Percentiles rank a stretch among this genome's conserved stretches.
These are phyloP conservation scores for Acanthoscelides obtectus DNA, from an alignment of 2,888 invertebrate species.

Conservation along the genomic window DNA sequence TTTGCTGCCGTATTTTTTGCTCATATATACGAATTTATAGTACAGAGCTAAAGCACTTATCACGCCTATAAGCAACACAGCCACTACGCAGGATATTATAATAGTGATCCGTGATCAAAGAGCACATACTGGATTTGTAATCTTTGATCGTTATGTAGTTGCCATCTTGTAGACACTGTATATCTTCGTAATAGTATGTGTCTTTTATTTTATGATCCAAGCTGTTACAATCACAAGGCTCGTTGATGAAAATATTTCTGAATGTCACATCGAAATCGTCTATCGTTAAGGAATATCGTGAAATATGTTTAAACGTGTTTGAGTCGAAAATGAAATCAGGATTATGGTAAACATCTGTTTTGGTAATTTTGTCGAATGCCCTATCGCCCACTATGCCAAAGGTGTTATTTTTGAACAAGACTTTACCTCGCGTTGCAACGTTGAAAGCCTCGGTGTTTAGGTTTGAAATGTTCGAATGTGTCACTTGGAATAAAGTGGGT, in stretches of 20 bases:
- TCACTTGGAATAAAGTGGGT: conserved; percentile 59
- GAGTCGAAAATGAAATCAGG: conserved; percentile 57
- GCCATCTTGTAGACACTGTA: conserved; percentile 36
- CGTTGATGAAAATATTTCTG: conserved; percentile 56
- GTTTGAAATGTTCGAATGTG: conserved; percentile 54
- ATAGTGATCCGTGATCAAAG: conserved; percentile 35
- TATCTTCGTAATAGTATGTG: conserved; percentile 32
- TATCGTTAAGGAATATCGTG: conserved; percentile 55
- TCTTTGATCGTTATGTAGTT: conserved; percentile 33
- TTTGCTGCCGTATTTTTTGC: conserved; percentile 39
- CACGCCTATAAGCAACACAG: conserved; percentile 49
- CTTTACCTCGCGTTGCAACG: conserved; percentile 56
- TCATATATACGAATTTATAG: conserved; percentile 42
- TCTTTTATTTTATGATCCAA: conserved; percentile 31
- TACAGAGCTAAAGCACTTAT: conserved; percentile 42
- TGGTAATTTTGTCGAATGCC: conserved; percentile 59
- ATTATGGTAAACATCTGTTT: conserved; percentile 47
- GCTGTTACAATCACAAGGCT: conserved; percentile 54
- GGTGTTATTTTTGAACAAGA: conserved; percentile 62
- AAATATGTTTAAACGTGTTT: conserved; percentile 56
- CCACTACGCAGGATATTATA: conserved; percentile 44
- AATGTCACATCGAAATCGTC: conserved; percentile 55
- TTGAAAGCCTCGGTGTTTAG: conserved; percentile 65
- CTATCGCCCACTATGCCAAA: conserved; percentile 56
- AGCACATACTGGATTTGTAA: conserved; percentile 37